Percentiles rank a stretch among this genome's conserved stretches.
Conservation (phyloP, 2,797 vertebrate genomes). For the Potorous gilbertii region DNA sequence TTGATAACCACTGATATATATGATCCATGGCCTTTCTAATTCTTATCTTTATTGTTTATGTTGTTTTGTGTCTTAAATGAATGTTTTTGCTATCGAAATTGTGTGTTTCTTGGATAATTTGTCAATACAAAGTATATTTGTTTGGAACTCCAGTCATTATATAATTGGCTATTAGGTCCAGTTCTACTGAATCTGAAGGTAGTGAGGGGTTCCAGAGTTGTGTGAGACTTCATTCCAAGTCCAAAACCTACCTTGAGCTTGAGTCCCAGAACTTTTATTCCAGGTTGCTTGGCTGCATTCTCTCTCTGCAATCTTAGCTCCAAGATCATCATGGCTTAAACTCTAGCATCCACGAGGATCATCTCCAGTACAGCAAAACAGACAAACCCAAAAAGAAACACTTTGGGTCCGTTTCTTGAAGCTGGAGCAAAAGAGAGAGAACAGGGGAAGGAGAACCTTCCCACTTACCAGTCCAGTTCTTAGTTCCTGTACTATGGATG, state of each 20-base stretch:
- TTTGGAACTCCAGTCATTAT: neutral
- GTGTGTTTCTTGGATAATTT: too few relatives aligned
- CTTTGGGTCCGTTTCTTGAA: neutral
- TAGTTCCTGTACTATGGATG: neutral
- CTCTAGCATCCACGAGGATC: neutral
- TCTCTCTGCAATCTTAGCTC: neutral
- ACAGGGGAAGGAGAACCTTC: neutral
- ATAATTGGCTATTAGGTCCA: neutral
- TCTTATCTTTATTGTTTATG: neutral
- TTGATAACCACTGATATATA: too few relatives aligned
- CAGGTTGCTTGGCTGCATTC: neutral
- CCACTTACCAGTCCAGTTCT: neutral
- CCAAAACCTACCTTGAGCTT: neutral
- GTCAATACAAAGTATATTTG: too few relatives aligned
- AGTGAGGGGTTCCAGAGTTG: neutral
- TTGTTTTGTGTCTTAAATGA: neutral
- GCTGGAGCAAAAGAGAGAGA: neutral
- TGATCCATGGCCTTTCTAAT: too few relatives aligned
- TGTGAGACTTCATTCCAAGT: neutral
- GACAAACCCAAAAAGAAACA: too few relatives aligned
- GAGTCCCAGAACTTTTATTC: neutral
- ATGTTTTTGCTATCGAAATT: too few relatives aligned
- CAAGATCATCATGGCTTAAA: neutral
- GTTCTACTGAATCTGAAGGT: neutral
- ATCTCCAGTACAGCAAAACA: too few relatives aligned